These are phyloP conservation scores for Lottia scabra DNA, from an alignment of 2,888 invertebrate genomes.

Conservation along the genomic window DNA sequence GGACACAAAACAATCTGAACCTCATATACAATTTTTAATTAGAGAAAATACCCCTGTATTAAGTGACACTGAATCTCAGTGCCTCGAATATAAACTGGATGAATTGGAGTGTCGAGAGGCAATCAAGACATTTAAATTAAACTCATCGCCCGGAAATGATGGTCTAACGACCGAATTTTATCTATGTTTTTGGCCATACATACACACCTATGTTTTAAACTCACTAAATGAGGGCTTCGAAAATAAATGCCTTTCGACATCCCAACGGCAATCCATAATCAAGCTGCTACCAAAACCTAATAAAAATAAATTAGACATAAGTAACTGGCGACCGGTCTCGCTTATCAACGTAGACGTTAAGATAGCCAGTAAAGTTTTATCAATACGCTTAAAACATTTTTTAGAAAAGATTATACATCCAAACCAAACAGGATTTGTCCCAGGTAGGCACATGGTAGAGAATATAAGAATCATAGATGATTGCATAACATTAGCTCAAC, in stretches of 20 bases:
- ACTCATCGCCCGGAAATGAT: background rate
- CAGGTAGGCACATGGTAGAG: background rate
- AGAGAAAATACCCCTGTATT: background rate
- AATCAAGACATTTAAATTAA: background rate
- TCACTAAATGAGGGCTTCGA: background rate
- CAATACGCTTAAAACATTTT: background rate
- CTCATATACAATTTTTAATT: background rate
- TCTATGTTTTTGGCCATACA: background rate
- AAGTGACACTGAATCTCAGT: background rate
- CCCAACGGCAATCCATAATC: background rate
- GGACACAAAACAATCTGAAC: background rate
- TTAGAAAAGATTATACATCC: background rate
- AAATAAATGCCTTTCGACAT: background rate
- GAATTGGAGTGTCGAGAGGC: background rate
- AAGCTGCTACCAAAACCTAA: background rate
- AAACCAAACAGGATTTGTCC: background rate
- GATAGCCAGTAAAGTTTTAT: background rate
- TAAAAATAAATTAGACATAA: background rate
- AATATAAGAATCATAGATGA: background rate
- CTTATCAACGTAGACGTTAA: background rate
- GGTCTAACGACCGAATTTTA: background rate
- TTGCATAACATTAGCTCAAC: background rate
- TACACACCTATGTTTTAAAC: background rate
- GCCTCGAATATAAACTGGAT: background rate
- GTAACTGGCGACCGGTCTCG: background rate